A percentile compares a stretch with the other conserved stretches of the same genome.
phyloP scores from a whole-genome alignment of 2,113 vertebrate genomes.

The Xenus cinereus region DNA sequence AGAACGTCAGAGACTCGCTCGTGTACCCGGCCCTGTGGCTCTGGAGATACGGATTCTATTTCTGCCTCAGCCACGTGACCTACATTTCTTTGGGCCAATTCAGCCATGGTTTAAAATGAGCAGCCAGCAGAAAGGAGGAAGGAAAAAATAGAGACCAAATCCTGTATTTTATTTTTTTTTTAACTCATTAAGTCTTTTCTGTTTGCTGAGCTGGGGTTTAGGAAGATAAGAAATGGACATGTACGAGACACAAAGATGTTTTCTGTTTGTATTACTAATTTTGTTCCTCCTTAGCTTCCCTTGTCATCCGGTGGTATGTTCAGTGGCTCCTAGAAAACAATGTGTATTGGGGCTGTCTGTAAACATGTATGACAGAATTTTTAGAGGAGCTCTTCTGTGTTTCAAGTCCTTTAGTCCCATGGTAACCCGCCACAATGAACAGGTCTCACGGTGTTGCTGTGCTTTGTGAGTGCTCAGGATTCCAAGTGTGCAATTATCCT shows the following conservation, averaged over 20 bases:
- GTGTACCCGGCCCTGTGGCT: background rate
- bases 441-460: accelerated
- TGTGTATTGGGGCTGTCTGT: background rate
- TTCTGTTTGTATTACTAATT: background rate
- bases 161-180: background rate
- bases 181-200: background rate
- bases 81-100: slow-evolving; percentile 11
- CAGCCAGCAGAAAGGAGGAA: background rate
- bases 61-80: slow-evolving; percentile 24
- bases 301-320: background rate
- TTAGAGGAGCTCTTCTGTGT: background rate
- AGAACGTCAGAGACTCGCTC: background rate
- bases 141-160: background rate
- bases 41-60: slow-evolving; percentile 26
- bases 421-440: accelerated
- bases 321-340: background rate
- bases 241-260: background rate
- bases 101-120: background rate
- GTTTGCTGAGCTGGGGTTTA: background rate
- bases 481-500: background rate
- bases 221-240: background rate
- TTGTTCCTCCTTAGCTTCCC: background rate
- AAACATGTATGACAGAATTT: background rate
- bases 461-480: background rate
- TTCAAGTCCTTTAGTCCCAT: background rate